Conservation (phyloP, 1,140 invertebrate genomes). For the Campoletis sonorensis region DNA sequence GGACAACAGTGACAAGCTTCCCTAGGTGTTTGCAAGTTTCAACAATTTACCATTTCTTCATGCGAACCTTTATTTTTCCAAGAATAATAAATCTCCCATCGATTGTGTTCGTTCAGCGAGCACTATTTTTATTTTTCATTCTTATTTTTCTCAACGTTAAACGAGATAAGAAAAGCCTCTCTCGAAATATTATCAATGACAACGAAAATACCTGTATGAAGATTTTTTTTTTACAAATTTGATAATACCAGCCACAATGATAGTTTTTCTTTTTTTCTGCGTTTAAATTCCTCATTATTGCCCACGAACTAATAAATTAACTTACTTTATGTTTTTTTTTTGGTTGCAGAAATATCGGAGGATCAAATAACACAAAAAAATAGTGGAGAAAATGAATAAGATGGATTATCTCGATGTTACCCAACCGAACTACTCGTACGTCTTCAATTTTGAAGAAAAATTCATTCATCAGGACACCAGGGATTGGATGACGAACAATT, state of each 20-base stretch:
- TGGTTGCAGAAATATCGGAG: neutral
- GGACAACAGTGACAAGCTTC: neutral
- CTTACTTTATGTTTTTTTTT: neutral
- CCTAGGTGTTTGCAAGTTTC: neutral
- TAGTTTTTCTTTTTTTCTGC: too few species aligned
- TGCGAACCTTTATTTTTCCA: too few species aligned
- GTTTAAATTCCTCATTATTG: too few species aligned
- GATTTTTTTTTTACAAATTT: too few species aligned
- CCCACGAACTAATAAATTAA: neutral
- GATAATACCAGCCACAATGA: too few species aligned
- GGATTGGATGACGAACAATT: conserved; percentile 97
- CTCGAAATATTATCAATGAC: too few species aligned
- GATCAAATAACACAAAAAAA: neutral
- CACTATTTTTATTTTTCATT: too few species aligned
- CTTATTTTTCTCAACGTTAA: too few species aligned
- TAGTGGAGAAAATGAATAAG: conserved; percentile 46
- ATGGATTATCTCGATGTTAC: conserved; percentile 78
- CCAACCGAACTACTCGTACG: conserved; percentile 92
- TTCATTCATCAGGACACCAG: conserved; percentile 92
- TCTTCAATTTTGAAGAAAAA: conserved; percentile 96
- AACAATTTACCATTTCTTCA: neutral
- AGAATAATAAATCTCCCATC: too few species aligned
- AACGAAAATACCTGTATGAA: too few species aligned
- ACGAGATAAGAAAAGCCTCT: too few species aligned
- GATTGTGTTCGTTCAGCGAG: too few species aligned